Evolutionary conservation across 2,797 vertebrate species (phyloP), one percentile per base, ranked within the genome.

Genomic region (Pseudochaenichthys georgianus): DNA sequence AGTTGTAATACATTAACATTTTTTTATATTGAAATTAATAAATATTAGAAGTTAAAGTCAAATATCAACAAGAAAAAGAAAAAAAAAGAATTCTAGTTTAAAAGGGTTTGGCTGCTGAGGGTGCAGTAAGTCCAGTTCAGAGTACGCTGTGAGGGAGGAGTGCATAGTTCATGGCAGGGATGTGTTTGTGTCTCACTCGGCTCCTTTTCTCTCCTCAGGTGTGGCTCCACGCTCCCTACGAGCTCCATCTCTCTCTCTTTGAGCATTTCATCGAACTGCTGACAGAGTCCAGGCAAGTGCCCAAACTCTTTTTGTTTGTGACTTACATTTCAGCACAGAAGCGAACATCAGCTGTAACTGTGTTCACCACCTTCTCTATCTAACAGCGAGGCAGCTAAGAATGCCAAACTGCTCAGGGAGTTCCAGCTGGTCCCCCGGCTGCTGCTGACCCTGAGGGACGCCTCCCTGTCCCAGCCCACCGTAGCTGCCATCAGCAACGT

Each of bases 221-320:
- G 48, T 99, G 98, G 98, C 97, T 99, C 63, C 98, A 99, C 28
- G 98, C 98, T 17, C 98, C 98, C 0, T 99, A 99, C 57, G 98
- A 99, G 77, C 97, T 99, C 86, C 98, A 99, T 82, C 95, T 99
- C 81, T 99, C 98, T 6, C 94, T 99, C 59, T 99, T 99, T 82
- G 98, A 99, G 78, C 98, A 99, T 89, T 99, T 99, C 85, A 99
- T 97, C 12, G 98, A 99, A 74, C 96, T 99, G 76, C 96, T 99
- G 64, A 99, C 98, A 4, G 98, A 99, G 87, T 99, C 98, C 68
- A 99, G 98, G 98, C 95, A 94, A 86, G 86, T 87, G 7, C 55
- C 38, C 16, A 16, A 45, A 13, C 52, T 12, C n/a, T 23, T 66
- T 23, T 11, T 54, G 21, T 34, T 9, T 38, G 6, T 28, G 5